Conservation (phyloP, 1,140 invertebrate species). For the Agraylea sexmaculata region DNA sequence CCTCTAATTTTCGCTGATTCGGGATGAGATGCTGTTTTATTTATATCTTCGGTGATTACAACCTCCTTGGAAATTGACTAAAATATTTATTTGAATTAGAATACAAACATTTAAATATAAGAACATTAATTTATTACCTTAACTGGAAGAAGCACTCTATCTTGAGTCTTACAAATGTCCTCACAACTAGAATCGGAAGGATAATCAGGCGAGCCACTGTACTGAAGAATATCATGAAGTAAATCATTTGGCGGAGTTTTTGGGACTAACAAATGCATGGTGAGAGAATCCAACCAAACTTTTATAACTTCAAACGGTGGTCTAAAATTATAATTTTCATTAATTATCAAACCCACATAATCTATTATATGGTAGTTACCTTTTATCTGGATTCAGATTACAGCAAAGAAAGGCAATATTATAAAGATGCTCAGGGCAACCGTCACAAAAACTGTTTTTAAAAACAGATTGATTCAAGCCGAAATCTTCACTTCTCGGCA, state of each 20-base stretch:
- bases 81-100: conserved; percentile 6
- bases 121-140: too few species aligned
- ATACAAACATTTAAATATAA: neutral
- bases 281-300: conserved; percentile 67
- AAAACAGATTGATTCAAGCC: conserved; percentile 81
- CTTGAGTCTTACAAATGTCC: too few species aligned
- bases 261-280: conserved; percentile 55
- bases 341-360: conserved; percentile 3
- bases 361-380: conserved; percentile 31
- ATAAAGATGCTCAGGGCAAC: conserved; percentile 79
- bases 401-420: conserved; percentile 80
- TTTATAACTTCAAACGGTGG: conserved; percentile 80
- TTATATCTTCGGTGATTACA: conserved; percentile 11
- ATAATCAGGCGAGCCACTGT: conserved; percentile 34
- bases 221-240: conserved; percentile 64
- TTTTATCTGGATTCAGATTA: conserved; percentile 75
- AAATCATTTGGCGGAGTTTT: conserved; percentile 52
- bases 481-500: conserved; percentile 82
- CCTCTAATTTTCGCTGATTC: conserved; percentile 10
- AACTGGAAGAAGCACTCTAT: too few species aligned
- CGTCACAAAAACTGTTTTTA: conserved; percentile 75
- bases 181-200: too few species aligned
- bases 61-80: conserved; percentile 26
- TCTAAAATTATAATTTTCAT: conserved; percentile 31
- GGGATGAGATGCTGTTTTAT: conserved; percentile 2